Percentiles rank a stretch among this genome's conserved stretches.
Evolutionary conservation across 2,797 vertebrate species (phyloP).

Genomic region (Cirrhinus mrigala): DNA sequence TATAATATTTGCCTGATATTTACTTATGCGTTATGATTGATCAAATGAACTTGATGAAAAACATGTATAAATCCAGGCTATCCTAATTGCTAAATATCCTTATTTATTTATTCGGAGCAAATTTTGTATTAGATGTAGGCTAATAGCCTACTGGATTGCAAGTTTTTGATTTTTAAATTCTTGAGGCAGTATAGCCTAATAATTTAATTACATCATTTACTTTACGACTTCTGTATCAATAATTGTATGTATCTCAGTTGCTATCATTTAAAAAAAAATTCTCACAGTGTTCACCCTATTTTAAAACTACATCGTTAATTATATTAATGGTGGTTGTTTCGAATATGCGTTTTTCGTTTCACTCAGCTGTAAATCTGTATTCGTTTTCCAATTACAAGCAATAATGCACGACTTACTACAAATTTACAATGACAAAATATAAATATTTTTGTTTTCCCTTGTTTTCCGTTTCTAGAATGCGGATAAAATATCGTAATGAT

Average conservation of each 20-base stretch:
- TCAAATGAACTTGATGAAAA: neutral
- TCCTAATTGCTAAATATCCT: neutral
- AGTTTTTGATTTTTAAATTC: neutral
- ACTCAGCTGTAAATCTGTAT: neutral
- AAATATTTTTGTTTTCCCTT: neutral
- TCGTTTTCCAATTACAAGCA: neutral
- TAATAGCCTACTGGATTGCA: neutral
- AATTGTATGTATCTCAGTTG: neutral
- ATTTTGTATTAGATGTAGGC: neutral
- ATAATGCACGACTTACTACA: neutral
- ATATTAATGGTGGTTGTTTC: neutral
- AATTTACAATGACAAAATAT: neutral
- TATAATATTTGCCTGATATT: too few species aligned
- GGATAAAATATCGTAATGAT: neutral
- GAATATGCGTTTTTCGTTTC: neutral
- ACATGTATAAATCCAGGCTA: neutral
- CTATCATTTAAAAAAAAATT: too few species aligned
- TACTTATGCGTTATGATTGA: neutral
- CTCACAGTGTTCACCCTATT: neutral
- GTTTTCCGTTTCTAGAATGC: neutral
- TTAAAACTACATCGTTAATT: neutral
- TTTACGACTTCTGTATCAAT: neutral
- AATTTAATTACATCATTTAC: neutral
- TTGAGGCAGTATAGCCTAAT: neutral
- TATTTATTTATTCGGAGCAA: neutral